Evolutionary conservation across 2,888 invertebrate genomes (phyloP), one percentile per base, ranked within the genome.

Genomic region (Ectemnius lituratus): DNA sequence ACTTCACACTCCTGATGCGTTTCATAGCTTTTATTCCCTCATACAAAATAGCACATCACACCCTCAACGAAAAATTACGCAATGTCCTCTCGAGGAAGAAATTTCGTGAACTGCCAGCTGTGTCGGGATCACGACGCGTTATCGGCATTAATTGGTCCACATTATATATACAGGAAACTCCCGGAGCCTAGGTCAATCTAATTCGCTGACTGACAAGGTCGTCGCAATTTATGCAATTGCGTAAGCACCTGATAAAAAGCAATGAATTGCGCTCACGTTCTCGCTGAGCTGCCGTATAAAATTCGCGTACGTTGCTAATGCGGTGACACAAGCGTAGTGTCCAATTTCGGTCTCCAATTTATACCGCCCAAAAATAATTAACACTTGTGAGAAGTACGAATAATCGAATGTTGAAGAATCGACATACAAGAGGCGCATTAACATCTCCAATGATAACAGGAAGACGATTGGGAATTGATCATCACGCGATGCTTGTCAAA

Each of bases 181-280:
- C 20, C 57, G 65, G 23, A 66, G 67, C 79, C 79, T 84, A 84
- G 83, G 84, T 83, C 84, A 84, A 81, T 83, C 73, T 78, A 79
- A 81, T 81, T 78, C 78, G 69, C 23, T 62, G 73, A 70, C 63
- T 59, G 67, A 47, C 70, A 80, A 78, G 78, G 83, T 67, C 77
- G 57, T 68, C 62, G 71, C 70, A 79, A 81, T 84, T 81, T 73
- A 79, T 69, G 70, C 75, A 75, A 75, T 78, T 83, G 73, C 71
- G 74, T 73, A 71, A 83, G 66, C 79, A 74, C 67, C 64, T 70
- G 77, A 79, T 76, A 72, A 79, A 74, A 63, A 67, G 67, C 14
- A 69, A 79, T 20, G 64, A 77, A 75, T 60, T 67, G 56, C 63
- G 65, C 6, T 67, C 60, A 62, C 27, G 16, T 18, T 37, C 18